Evolutionary conservation across 2,113 vertebrate genomes (phyloP).

Genomic region (Lasiurus borealis): DNA sequence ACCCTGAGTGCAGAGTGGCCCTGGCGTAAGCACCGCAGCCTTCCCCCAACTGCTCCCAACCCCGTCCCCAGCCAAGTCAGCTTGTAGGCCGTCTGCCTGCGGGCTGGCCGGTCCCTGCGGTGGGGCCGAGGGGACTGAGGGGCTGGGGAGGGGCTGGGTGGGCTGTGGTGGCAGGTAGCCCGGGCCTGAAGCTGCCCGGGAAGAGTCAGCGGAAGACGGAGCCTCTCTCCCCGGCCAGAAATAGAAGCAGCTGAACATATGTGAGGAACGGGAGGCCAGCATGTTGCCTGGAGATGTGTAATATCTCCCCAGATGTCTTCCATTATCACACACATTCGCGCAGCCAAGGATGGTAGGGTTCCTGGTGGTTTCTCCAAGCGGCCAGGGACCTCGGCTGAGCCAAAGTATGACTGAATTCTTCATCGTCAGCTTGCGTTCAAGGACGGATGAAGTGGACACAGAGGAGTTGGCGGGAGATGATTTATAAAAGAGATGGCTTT

Average conservation of each 20-base stretch:
- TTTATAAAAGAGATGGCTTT: slow-evolving; percentile 60
- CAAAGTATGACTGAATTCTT: slow-evolving; percentile 71
- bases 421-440: background rate
- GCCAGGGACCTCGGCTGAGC: slow-evolving; percentile 27
- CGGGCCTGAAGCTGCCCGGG: slow-evolving; percentile 22
- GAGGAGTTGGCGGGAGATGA: slow-evolving; percentile 48
- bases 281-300: slow-evolving; percentile 49
- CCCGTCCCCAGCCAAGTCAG: background rate
- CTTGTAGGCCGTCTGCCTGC: background rate
- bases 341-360: slow-evolving; percentile 62
- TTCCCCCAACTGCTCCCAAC: background rate
- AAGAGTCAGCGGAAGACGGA: slow-evolving; percentile 61
- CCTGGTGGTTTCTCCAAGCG: slow-evolving; percentile 69
- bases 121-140: background rate
- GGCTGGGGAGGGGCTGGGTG: slow-evolving; percentile 46
- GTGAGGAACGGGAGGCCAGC: slow-evolving; percentile 31
- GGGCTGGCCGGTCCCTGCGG: background rate
- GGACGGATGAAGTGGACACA: background rate
- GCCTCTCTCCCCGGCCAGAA: slow-evolving; percentile 65
- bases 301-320: slow-evolving; percentile 78
- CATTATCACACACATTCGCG: slow-evolving; percentile 64
- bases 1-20: background rate
- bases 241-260: slow-evolving; percentile 51
- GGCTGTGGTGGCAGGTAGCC: slow-evolving; percentile 71
- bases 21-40: background rate